Base-by-base conservation (phyloP, 2,888 invertebrate genomes). In the Trachelus tabidus region DNA sequence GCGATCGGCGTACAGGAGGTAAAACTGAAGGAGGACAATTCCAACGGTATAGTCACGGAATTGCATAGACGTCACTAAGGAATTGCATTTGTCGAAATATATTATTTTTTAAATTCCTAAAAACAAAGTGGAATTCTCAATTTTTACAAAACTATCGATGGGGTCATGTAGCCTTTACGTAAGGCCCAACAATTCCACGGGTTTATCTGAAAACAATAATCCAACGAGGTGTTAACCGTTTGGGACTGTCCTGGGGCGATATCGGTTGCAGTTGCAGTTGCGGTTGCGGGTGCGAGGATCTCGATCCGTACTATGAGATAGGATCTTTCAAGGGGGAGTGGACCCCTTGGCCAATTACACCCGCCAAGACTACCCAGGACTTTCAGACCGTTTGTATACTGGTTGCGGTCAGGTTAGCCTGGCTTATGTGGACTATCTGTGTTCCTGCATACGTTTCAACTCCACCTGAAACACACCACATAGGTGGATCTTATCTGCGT, bases 311-410 rank as follows among this genome's bases (percentile, higher is more conserved):
- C 40, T 80, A 79, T 75, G 37, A 69, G 90, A 90, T 90, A 90
- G 87, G 86, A 90, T 90, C 90, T 86, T 40, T 40, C 4, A 40
- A 40, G 80, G 81, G 81, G 81, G 81, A 82, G 84, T 40, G 40
- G 40, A 40, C 40, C 40, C 82, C 80, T 80, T 80, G 85, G 88
- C 90, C 90, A 90, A 90, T 90, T 90, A 90, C 89, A 89, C 89
- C 86, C 88, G 87, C 87, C 85, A 82, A 83, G 69, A 31, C 69
- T 69, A 12, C 69, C 15, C 40, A 23, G 69, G 69, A 34, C 73
- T 34, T 33, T 15, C 23, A 73, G 35, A 15, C n/a, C 11, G 12
- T 15, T 37, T 37, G 33, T n/a, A 34, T n/a, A 33, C 34, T 73
- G 34, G 73, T 30, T 73, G 31, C 12, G 73, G 35, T 73, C 34